These are phyloP conservation scores for Microcebus tavaratra DNA, from an alignment of 2,113 vertebrate species.

Conservation along the genomic window DNA sequence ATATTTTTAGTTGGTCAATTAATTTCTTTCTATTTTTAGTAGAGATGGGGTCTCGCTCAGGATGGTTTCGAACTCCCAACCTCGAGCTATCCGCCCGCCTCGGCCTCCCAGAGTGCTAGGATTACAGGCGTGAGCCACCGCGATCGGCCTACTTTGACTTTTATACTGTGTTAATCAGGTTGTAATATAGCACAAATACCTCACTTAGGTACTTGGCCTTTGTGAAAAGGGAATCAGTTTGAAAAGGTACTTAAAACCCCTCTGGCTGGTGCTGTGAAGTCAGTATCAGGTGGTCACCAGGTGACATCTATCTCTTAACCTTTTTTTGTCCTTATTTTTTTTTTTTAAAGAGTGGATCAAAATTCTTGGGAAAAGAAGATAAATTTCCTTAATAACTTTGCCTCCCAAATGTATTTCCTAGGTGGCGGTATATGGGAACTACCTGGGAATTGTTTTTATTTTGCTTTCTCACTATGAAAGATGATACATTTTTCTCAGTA, in stretches of 20 bases:
- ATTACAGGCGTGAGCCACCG: no score
- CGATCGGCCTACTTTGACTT: no score
- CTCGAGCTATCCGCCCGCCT: no score
- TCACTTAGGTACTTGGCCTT: not conserved
- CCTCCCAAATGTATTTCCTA: not conserved
- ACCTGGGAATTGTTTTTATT: not conserved
- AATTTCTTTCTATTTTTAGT: no score
- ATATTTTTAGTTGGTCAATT: no score
- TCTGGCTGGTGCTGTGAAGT: not conserved
- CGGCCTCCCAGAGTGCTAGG: no score
- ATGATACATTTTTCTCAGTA: not conserved
- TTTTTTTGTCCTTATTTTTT: not conserved
- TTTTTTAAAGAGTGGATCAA: not conserved
- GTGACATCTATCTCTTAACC: not conserved
- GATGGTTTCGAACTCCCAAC: no score
- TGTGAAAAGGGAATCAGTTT: not conserved
- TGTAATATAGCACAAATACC: not conserved
- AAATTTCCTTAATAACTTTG: not conserved
- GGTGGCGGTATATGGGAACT: not conserved
- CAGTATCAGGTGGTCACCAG: not conserved
- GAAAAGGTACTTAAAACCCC: not conserved
- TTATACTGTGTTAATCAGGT: not conserved
- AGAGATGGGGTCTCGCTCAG: no score
- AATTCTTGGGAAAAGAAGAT: not conserved
- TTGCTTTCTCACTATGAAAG: not conserved